These are phyloP conservation scores for Cynaeus angustus DNA, from an alignment of 2,888 invertebrate species.

Conservation along the genomic window DNA sequence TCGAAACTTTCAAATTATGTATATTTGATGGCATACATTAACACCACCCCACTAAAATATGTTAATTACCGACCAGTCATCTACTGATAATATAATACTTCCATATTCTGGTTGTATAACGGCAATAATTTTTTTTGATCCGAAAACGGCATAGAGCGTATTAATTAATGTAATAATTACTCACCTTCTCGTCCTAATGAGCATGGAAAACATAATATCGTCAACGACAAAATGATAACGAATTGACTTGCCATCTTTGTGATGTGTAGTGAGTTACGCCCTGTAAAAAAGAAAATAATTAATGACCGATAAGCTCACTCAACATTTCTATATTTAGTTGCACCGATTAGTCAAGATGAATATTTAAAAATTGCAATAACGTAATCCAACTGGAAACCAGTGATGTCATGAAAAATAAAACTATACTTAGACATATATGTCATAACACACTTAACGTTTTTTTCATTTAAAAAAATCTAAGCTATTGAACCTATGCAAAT, in stretches of 20 bases:
- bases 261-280: conserved; percentile 53
- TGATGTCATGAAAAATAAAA: conserved; percentile 12
- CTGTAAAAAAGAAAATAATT: conserved; percentile 51
- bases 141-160: neutral
- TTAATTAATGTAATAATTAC: neutral
- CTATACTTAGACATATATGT: neutral
- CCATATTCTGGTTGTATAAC: too few species aligned
- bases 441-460: too few species aligned
- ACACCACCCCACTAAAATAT: neutral
- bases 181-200: conserved; percentile 47
- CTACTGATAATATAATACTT: too few species aligned
- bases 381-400: neutral
- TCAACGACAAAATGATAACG: conserved; percentile 43
- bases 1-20: neutral
- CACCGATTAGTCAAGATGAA: neutral
- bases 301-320: neutral
- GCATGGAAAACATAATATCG: conserved; percentile 38
- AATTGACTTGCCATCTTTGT: conserved; percentile 55
- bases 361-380: too few species aligned
- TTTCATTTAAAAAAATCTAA: neutral
- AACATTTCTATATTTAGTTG: conserved; percentile 7
- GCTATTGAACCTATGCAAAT: conserved; percentile 29
- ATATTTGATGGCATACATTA: neutral
- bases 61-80: too few species aligned
- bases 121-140: too few species aligned